These are phyloP conservation scores for Platyscapa corneri DNA, from an alignment of 1,140 invertebrate species.

Conservation along the genomic window DNA sequence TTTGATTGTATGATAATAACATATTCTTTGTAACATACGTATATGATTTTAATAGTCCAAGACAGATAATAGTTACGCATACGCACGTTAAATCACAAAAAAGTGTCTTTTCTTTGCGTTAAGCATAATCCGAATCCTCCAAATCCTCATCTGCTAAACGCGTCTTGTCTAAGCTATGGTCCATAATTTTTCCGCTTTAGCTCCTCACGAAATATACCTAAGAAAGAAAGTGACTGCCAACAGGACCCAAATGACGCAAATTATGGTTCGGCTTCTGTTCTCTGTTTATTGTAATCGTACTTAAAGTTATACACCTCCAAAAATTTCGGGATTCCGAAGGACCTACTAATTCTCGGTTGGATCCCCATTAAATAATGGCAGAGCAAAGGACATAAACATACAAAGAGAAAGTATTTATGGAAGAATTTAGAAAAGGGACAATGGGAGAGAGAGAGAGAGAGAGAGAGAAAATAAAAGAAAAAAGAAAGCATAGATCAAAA, in stretches of 20 bases:
- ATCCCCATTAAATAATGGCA: constrained; percentile 35
- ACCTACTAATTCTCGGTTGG: not conserved
- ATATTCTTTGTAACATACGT: not conserved
- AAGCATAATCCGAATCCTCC: not conserved
- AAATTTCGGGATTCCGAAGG: constrained; percentile 14
- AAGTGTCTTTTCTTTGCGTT: not conserved
- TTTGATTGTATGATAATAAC: not conserved
- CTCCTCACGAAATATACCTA: not conserved
- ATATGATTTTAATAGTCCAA: not conserved
- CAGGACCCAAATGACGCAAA: not conserved
- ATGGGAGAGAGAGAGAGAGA: not conserved
- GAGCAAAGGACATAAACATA: not conserved
- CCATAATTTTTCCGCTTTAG: constrained; percentile 33
- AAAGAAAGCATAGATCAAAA: constrained; percentile 43
- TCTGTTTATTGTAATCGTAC: constrained; percentile 18
- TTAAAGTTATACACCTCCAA: constrained; percentile 6
- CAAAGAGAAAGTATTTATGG: constrained; percentile 13
- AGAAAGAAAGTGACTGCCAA: not conserved
- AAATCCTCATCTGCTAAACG: not conserved
- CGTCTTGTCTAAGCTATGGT: not conserved
- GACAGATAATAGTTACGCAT: not conserved
- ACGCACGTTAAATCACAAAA: not conserved
- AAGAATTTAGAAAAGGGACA: not conserved
- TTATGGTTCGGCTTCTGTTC: not conserved
- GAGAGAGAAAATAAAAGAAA: not conserved